These are phyloP conservation scores for Lota lota DNA, from an alignment of 2,113 vertebrate species.

Conservation along the genomic window DNA sequence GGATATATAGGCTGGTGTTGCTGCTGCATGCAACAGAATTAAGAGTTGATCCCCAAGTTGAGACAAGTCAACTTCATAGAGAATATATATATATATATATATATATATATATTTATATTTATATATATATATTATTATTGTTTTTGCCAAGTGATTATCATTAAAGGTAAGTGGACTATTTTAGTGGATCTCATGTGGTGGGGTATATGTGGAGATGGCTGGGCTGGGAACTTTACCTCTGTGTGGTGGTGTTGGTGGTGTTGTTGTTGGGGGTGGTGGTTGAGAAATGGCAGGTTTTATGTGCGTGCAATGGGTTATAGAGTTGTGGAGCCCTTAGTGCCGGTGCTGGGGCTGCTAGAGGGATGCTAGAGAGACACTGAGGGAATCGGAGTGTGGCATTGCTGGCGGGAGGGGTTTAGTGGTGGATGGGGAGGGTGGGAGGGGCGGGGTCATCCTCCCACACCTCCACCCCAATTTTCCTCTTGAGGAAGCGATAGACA, in stretches of 20 bases:
- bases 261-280: not conserved
- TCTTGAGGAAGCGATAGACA: not conserved
- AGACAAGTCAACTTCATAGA: constrained; percentile 61
- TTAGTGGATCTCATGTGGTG: constrained; percentile 8
- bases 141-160: constrained; percentile 52
- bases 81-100: constrained; percentile 23
- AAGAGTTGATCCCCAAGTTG: constrained; percentile 68
- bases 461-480: constrained; percentile 8
- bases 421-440: constrained; percentile 28
- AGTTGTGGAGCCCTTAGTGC: not conserved
- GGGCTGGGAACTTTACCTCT: constrained; percentile 6
- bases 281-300: not conserved
- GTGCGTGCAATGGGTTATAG: too few species aligned
- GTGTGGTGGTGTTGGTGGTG: constrained; percentile 4
- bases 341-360: not conserved
- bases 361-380: constrained; percentile 5
- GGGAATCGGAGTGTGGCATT: not conserved
- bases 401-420: not conserved
- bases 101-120: constrained; percentile 41
- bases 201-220: not conserved
- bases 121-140: constrained; percentile 18
- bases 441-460: constrained; percentile 27
- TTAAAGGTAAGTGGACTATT: constrained; percentile 65
- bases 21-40: constrained; percentile 66
- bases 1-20: constrained; percentile 81